Percentiles rank a stretch among this genome's conserved stretches.
Evolutionary conservation across 2,113 vertebrate genomes (phyloP).

Genomic region (Nanger granti): DNA sequence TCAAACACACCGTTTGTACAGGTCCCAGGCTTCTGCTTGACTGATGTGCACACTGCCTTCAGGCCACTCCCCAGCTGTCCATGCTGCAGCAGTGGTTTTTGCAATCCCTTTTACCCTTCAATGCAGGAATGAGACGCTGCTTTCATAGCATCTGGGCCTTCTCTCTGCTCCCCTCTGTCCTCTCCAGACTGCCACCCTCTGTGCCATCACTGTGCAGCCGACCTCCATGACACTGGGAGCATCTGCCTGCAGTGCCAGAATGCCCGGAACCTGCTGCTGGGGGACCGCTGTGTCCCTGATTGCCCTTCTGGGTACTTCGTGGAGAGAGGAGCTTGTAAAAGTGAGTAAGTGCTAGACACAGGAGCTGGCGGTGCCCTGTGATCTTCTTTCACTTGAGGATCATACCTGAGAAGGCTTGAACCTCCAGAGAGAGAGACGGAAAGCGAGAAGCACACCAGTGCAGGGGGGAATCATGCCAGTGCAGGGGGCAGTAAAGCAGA

Average conservation of each 20-base stretch:
- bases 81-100: background rate
- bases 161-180: background rate
- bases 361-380: rapidly evolving
- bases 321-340: slow-evolving; percentile 80
- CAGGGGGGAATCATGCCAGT: background rate
- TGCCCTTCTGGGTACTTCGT: slow-evolving; percentile 82
- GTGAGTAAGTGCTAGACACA: slow-evolving; percentile 54
- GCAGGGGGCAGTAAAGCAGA: rapidly evolving
- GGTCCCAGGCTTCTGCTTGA: background rate
- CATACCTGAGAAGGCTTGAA: background rate
- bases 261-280: slow-evolving; percentile 79
- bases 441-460: background rate
- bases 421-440: background rate
- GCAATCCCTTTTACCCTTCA: background rate
- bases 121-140: background rate
- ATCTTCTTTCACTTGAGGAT: background rate
- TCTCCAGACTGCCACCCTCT: slow-evolving; percentile 85
- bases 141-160: background rate
- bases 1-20: background rate
- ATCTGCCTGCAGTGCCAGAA: slow-evolving; percentile 87
- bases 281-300: slow-evolving; percentile 83
- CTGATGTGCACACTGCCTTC: background rate
- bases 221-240: slow-evolving; percentile 80
- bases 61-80: background rate
- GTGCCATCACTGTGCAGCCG: slow-evolving; percentile 85